phyloP scores from a whole-genome alignment of 2,888 invertebrate species.

The Brachylomia viminalis region DNA sequence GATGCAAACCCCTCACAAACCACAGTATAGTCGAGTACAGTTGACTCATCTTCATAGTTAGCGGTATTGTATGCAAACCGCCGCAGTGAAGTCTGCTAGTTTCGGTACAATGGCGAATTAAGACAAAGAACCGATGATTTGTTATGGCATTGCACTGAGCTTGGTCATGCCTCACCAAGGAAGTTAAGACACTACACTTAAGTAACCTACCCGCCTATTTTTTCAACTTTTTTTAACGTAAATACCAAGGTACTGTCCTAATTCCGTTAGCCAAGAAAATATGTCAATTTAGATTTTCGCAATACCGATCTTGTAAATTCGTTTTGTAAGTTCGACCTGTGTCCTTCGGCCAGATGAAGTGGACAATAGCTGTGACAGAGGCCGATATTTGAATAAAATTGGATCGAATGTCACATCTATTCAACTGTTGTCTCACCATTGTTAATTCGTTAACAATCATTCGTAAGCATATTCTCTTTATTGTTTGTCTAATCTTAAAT shows the following conservation, averaged over 20 bases:
- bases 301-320: slow-evolving; percentile 8
- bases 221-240: slow-evolving; percentile 1
- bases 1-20: slow-evolving; percentile 44
- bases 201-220: slow-evolving; percentile 43
- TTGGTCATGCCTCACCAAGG: slow-evolving; percentile 64
- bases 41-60: slow-evolving; percentile 56
- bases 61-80: slow-evolving; percentile 74
- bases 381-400: slow-evolving; percentile 51
- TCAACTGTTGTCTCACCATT: slow-evolving; percentile 54
- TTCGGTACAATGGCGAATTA: slow-evolving; percentile 74
- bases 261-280: slow-evolving; percentile 29
- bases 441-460: slow-evolving; percentile 54
- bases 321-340: slow-evolving; percentile 2
- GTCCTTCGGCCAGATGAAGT: slow-evolving; percentile 1
- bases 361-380: slow-evolving; percentile 33
- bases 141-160: slow-evolving; percentile 67
- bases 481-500: slow-evolving; percentile 57
- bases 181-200: slow-evolving; percentile 55
- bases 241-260: slow-evolving; percentile 28
- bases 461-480: slow-evolving; percentile 42
- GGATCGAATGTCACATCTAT: slow-evolving; percentile 32
- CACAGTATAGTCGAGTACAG: slow-evolving; percentile 33
- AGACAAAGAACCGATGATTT: slow-evolving; percentile 69
- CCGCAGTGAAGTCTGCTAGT: slow-evolving; percentile 64
- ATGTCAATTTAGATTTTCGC: neutral